Percentiles rank a stretch among this genome's conserved stretches.
These are phyloP conservation scores for Cygnus olor DNA, from an alignment of 2,797 vertebrate genomes.

Conservation along the genomic window DNA sequence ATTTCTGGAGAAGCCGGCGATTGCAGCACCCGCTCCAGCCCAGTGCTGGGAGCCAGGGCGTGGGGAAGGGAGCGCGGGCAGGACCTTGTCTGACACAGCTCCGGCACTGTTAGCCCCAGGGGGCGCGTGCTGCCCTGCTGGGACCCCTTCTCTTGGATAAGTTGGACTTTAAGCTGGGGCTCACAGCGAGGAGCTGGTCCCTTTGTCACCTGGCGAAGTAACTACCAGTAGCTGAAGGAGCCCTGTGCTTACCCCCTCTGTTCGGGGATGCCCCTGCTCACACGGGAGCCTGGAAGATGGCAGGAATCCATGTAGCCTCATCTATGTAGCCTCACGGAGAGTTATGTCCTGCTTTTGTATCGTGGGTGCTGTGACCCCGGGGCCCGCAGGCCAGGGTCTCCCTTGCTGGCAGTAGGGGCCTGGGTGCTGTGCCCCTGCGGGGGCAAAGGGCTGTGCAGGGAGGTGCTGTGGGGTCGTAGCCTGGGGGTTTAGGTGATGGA, in stretches of 20 bases:
- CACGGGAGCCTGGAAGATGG: fast-evolving
- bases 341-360: fast-evolving
- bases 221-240: not conserved
- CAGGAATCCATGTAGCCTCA: too few relatives aligned
- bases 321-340: not conserved
- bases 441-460: fast-evolving
- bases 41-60: fast-evolving
- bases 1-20: not conserved
- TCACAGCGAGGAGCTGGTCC: not conserved
- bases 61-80: fast-evolving
- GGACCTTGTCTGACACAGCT: not conserved
- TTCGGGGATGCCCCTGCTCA: fast-evolving
- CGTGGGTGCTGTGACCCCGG: fast-evolving
- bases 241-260: fast-evolving
- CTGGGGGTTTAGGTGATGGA: not conserved
- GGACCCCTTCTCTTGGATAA: fast-evolving
- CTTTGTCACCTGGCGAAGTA: not conserved
- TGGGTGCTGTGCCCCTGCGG: not conserved
- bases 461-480: not conserved
- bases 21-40: not conserved
- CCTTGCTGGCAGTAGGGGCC: not conserved
- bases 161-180: not conserved
- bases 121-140: fast-evolving
- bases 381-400: not conserved
- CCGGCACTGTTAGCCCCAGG: not conserved